Base-by-base conservation (phyloP, 2,888 invertebrate genomes). In the Strigamia transsilvanica region DNA sequence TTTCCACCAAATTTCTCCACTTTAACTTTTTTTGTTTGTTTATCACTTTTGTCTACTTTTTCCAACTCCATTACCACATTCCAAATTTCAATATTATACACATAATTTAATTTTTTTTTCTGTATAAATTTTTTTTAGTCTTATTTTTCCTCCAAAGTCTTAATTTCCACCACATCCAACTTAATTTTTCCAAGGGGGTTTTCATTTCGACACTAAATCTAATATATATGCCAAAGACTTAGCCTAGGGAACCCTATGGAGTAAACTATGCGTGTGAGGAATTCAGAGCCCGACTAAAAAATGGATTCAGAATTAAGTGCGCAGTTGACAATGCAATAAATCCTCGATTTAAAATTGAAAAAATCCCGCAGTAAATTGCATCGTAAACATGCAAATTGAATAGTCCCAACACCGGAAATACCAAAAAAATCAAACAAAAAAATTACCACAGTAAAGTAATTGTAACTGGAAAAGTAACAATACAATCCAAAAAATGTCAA, bases 181-280 rank as follows among this genome's bases (percentile, higher is more conserved):
- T 51, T 51, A 6, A 51, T 51, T 51, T 51, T 51, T 51, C 3
- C 13, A 42, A 4, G 4, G 34, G 34, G 34, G 34, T 3, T 51
- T 9, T 51, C 51, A 3, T 6, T 51, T 51, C 51, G 51, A 51
- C 51, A 51, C 51, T 51, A 51, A 51, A 51, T 9, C 51, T 51
- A 3, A 51, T 51, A 12, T 51, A 51, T 51, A 51, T 51, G 3
- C 34, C 34, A 34, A 9, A 51, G 51, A 51, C 51, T 51, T 51
- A 34, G 34, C 4, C 34, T 5, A 51, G 10, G 51, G 10, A 51
- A n/a, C 51, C 51, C 51, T 51, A 51, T n/a, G 15, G 51, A 51
- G 51, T 51, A 51, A 51, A 51, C 51, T 51, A n/a, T 51, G 51
- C 51, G 51, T 51, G 51, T 51, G n/a, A 51, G 10, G 51, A 51